Conservation (phyloP, 2,888 invertebrate species). For the Anthrax anthrax region DNA sequence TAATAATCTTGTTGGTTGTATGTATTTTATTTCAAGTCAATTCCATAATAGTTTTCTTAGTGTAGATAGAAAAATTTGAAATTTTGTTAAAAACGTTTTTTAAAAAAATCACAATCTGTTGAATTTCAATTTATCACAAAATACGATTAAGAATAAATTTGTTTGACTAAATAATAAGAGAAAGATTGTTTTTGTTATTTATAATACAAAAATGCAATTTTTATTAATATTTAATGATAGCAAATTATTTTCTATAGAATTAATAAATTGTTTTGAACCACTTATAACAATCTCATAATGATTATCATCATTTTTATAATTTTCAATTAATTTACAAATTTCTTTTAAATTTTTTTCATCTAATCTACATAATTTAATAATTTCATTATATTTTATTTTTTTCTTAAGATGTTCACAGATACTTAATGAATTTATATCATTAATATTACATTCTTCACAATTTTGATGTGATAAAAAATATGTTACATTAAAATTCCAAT, state of each 20-base stretch:
- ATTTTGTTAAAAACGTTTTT: background rate
- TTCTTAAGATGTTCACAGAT: slow-evolving; percentile 17
- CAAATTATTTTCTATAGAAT: slow-evolving; percentile 10
- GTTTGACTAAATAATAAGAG: too few species aligned
- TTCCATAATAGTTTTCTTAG: too few species aligned
- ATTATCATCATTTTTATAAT: background rate
- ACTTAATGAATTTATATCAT: background rate
- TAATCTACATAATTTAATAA: slow-evolving; percentile 10
- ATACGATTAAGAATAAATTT: too few species aligned
- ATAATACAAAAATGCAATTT: slow-evolving; percentile 1
- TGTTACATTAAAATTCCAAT: slow-evolving; percentile 62
- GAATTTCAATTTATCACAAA: too few species aligned
- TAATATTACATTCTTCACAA: slow-evolving; percentile 11
- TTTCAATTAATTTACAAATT: background rate
- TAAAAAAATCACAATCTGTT: too few species aligned
- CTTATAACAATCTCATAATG: slow-evolving; percentile 13
- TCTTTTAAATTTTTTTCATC: slow-evolving; percentile 6
- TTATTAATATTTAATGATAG: background rate
- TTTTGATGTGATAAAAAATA: slow-evolving; percentile 40
- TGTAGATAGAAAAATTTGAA: background rate
- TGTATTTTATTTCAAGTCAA: too few species aligned
- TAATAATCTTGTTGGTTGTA: too few species aligned
- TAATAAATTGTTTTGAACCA: slow-evolving; percentile 19
- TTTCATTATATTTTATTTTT: slow-evolving; percentile 24
- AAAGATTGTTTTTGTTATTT: background rate